Percentiles rank a stretch among this genome's conserved stretches.
phyloP scores from a whole-genome alignment of 2,113 vertebrate species.

The Puntigrus tetrazona region DNA sequence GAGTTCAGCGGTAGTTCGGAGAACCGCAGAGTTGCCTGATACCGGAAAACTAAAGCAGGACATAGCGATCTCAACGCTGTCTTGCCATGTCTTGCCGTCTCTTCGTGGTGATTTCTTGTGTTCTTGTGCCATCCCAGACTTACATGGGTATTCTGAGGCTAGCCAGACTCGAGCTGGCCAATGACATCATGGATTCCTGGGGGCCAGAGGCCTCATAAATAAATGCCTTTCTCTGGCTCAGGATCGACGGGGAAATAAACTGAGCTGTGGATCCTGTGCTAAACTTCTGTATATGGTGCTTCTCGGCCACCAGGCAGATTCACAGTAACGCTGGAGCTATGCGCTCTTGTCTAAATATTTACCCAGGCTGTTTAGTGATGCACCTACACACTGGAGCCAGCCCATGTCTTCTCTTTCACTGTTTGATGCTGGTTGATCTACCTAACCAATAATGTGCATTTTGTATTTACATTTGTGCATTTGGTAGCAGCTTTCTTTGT shows the following conservation, averaged over 20 bases:
- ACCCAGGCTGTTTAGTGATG: conserved; percentile 55
- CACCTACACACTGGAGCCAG: conserved; percentile 35
- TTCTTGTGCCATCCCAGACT: conserved; percentile 21
- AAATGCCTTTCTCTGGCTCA: conserved; percentile 38
- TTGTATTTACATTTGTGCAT: not conserved
- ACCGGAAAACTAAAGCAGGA: conserved; percentile 27
- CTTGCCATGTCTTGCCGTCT: not conserved
- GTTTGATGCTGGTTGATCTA: not conserved
- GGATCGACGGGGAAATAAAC: conserved; percentile 7
- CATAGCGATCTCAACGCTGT: not conserved
- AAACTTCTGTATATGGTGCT: conserved; percentile 63
- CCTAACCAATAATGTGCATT: not conserved
- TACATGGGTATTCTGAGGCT: conserved; percentile 39
- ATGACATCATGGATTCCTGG: conserved; percentile 60
- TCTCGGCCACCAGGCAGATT: conserved; percentile 29
- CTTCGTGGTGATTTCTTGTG: not conserved
- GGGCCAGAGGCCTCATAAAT: conserved; percentile 56
- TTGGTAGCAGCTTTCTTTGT: not conserved
- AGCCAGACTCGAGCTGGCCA: conserved; percentile 47
- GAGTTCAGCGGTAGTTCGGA: conserved; percentile 48
- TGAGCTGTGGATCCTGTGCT: not conserved
- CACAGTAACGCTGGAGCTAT: conserved; percentile 55
- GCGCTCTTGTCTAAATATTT: conserved; percentile 61
- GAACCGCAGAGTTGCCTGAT: conserved; percentile 35
- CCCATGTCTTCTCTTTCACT: not conserved